Conservation (phyloP, 2,797 vertebrate species). For the Notamacropus eugenii region DNA sequence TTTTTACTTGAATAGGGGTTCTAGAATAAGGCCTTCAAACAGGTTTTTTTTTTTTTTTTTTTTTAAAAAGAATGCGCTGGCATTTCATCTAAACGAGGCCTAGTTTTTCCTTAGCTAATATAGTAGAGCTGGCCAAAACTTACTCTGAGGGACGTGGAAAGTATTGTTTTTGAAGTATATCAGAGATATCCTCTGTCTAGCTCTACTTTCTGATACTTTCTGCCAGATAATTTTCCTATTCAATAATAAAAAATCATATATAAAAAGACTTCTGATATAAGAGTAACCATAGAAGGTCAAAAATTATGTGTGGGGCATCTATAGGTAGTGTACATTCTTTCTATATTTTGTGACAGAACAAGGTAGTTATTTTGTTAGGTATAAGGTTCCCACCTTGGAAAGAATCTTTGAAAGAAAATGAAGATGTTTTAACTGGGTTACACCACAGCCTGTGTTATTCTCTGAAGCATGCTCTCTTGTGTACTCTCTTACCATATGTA, state of each 20-base stretch:
- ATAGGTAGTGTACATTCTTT: slow-evolving; percentile 21
- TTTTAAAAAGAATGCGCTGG: not conserved
- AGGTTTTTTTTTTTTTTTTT: not conserved
- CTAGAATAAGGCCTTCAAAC: not conserved
- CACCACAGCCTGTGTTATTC: not conserved
- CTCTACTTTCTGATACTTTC: slow-evolving; percentile 11
- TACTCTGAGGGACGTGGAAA: not conserved
- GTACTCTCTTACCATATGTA: not conserved
- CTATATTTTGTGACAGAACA: not conserved
- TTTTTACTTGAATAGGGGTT: not conserved
- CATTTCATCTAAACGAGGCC: not conserved
- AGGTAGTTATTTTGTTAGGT: not conserved
- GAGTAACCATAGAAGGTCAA: slow-evolving; percentile 47
- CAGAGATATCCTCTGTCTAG: slow-evolving; percentile 1
- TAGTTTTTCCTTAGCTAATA: not conserved
- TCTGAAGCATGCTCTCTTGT: not conserved
- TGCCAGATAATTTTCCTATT: not conserved
- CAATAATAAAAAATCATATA: slow-evolving; percentile 36
- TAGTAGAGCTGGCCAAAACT: not conserved
- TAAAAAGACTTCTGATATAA: not conserved
- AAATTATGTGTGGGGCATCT: slow-evolving; percentile 24
- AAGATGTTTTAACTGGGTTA: not conserved
- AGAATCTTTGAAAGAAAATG: slow-evolving; percentile 5
- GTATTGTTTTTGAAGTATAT: not conserved
- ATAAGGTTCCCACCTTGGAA: slow-evolving; percentile 21